Evolutionary conservation across 2,888 invertebrate genomes (phyloP).

Genomic region (Apamea monoglypha): DNA sequence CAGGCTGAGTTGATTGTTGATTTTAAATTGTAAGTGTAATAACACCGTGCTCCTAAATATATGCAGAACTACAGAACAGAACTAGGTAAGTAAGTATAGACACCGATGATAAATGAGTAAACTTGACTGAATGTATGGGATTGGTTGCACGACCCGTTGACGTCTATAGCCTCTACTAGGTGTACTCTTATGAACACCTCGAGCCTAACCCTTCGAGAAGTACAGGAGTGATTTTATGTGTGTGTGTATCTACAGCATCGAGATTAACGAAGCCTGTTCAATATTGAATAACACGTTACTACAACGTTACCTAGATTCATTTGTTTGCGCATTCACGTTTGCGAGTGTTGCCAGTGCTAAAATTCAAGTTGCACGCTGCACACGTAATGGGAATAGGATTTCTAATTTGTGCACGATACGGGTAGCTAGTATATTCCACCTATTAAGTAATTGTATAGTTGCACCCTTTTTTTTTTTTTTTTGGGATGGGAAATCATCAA

Average conservation of each 20-base stretch:
- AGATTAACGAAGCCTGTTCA: neutral
- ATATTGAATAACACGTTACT: neutral
- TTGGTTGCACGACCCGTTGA: neutral
- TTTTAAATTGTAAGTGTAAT: neutral
- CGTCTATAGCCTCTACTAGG: neutral
- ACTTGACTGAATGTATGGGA: neutral
- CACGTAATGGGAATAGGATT: constrained; percentile 9
- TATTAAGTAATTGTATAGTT: constrained; percentile 8
- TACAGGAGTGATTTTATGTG: neutral
- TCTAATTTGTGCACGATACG: neutral
- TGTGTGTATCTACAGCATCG: neutral
- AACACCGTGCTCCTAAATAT: neutral
- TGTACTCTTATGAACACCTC: neutral
- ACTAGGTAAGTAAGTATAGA: neutral
- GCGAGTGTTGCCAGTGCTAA: neutral
- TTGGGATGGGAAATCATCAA: too few relatives aligned
- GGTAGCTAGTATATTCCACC: neutral
- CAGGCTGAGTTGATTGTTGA: too few relatives aligned
- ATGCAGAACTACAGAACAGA: neutral
- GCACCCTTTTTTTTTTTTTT: too few relatives aligned
- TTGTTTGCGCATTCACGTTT: neutral
- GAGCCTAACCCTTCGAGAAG: neutral
- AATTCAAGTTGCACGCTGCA: neutral
- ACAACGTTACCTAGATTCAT: neutral
- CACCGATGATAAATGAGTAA: neutral